Evolutionary conservation across 2,113 vertebrate species (phyloP).

Genomic region (Eupsittula cactorum): DNA sequence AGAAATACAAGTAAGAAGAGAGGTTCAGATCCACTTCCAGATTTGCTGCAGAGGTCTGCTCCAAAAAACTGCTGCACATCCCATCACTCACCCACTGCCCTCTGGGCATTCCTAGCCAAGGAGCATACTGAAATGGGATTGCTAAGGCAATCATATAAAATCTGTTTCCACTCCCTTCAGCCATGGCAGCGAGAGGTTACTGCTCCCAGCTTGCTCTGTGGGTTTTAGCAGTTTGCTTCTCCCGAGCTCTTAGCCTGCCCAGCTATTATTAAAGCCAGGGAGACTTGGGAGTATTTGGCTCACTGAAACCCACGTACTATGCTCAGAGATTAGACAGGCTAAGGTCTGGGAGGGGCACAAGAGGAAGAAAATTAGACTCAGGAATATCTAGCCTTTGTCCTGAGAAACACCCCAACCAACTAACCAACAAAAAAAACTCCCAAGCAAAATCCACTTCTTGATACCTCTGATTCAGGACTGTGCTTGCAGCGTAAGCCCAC

Average conservation of each 20-base stretch:
- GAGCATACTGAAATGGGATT: not conserved
- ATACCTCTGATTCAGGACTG: not conserved
- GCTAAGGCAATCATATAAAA: not conserved
- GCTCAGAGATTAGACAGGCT: not conserved
- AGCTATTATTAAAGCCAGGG: not conserved
- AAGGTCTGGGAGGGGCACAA: not conserved
- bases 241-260: not conserved
- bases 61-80: not conserved
- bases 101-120: not conserved
- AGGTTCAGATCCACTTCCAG: not conserved
- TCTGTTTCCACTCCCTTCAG: not conserved
- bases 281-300: accelerated
- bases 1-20: not conserved
- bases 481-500: not conserved
- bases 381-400: not conserved
- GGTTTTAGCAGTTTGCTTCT: not conserved
- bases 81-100: not conserved
- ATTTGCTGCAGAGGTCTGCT: not conserved
- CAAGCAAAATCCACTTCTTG: not conserved
- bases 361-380: not conserved
- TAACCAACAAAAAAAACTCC: not conserved
- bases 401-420: not conserved
- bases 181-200: not conserved
- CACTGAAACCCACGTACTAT: not conserved
- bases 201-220: not conserved